Percentiles rank a stretch among this genome's conserved stretches.
phyloP scores from a whole-genome alignment of 2,888 invertebrate genomes.

The Drosophila stalkeri region DNA sequence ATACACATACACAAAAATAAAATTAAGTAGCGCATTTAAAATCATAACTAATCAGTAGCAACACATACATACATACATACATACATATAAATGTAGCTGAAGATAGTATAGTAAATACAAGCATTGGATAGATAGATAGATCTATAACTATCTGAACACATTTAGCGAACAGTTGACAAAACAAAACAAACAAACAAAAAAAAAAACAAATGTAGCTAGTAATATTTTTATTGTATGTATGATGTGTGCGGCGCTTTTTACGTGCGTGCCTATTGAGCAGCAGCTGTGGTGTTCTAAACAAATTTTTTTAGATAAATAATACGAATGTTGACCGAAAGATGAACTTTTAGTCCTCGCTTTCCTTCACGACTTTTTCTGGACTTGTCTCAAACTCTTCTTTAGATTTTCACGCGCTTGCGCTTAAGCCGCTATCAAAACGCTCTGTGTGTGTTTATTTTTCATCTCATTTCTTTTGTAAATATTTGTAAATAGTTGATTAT shows the following conservation, averaged over 20 bases:
- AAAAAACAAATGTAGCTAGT: slow-evolving; percentile 60
- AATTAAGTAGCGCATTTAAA: slow-evolving; percentile 44
- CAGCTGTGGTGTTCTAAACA: slow-evolving; percentile 76
- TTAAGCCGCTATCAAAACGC: slow-evolving; percentile 50
- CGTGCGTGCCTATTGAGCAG: slow-evolving; percentile 66
- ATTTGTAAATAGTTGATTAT: slow-evolving; percentile 64
- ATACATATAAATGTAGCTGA: slow-evolving; percentile 27
- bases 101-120: slow-evolving; percentile 6
- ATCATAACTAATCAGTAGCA: slow-evolving; percentile 34
- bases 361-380: slow-evolving; percentile 11
- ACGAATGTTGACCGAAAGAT: slow-evolving; percentile 29
- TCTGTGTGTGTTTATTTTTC: slow-evolving; percentile 34
- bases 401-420: slow-evolving; percentile 60
- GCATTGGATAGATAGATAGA: slow-evolving; percentile 15
- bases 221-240: slow-evolving; percentile 62
- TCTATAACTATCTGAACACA: slow-evolving; percentile 16
- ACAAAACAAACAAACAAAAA: neutral
- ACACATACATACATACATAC: slow-evolving; percentile 14
- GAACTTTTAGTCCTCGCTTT: slow-evolving; percentile 28
- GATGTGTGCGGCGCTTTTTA: slow-evolving; percentile 64
- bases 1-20: slow-evolving; percentile 10
- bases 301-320: slow-evolving; percentile 63
- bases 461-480: slow-evolving; percentile 67
- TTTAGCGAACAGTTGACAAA: slow-evolving; percentile 49
- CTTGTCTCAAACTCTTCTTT: slow-evolving; percentile 18